Conservation (phyloP, 1,140 invertebrate genomes). For the Acromyrmex charruanus region DNA sequence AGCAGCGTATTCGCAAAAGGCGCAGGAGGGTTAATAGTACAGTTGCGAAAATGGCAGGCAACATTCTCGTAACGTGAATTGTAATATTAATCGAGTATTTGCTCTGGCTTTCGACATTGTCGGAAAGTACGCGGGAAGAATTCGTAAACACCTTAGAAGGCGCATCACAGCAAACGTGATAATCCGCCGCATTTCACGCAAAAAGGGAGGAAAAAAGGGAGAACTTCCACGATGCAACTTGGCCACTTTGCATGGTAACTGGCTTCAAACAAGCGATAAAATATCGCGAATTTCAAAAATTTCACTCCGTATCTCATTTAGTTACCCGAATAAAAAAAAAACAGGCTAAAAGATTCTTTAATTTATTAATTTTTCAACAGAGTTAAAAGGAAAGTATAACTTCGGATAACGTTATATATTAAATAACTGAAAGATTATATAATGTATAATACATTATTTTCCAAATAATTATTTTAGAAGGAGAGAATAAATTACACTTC, state of each 20-base stretch:
- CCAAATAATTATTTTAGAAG: not conserved
- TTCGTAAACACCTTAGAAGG: slow-evolving; percentile 39
- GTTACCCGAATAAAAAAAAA: not conserved
- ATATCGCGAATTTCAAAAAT: not conserved
- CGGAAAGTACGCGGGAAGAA: not conserved
- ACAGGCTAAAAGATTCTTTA: not conserved
- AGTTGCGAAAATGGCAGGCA: slow-evolving; percentile 26
- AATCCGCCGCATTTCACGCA: not conserved
- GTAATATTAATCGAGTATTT: slow-evolving; percentile 45
- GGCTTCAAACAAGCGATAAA: slow-evolving; percentile 2
- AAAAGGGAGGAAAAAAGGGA: not conserved
- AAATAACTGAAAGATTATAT: not conserved
- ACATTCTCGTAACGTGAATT: slow-evolving; percentile 34
- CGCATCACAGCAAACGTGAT: slow-evolving; percentile 32
- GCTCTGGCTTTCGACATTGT: not conserved
- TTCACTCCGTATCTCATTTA: not conserved
- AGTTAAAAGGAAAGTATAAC: not conserved
- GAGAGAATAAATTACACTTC: not conserved
- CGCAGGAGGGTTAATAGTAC: slow-evolving; percentile 16
- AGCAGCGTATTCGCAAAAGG: slow-evolving; percentile 24
- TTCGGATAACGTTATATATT: too few species aligned
- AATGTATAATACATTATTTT: not conserved
- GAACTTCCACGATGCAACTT: slow-evolving; percentile 11
- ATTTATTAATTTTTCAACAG: slow-evolving; percentile 15
- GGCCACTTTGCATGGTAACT: slow-evolving; percentile 45